These are phyloP conservation scores for Drosophila novamexicana DNA, from an alignment of 1,140 invertebrate genomes.

Conservation along the genomic window DNA sequence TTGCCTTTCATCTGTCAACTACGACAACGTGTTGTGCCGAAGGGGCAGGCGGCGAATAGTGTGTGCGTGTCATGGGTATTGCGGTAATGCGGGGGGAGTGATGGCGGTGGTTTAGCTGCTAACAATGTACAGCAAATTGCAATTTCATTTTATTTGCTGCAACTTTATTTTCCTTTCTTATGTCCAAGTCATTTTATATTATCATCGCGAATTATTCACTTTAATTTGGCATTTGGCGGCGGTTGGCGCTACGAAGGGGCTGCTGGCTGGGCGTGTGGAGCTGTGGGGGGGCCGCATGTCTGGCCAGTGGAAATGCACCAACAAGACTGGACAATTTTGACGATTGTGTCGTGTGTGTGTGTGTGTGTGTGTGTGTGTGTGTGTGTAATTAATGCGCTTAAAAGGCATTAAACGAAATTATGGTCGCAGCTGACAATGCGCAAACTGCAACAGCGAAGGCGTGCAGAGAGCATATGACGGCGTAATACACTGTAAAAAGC, in stretches of 20 bases:
- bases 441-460: background rate
- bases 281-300: background rate
- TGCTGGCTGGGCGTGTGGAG: background rate
- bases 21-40: background rate
- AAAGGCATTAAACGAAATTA: slow-evolving; percentile 37
- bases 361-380: slow-evolving; percentile 6
- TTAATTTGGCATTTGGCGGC: slow-evolving; percentile 12
- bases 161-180: slow-evolving; percentile 9
- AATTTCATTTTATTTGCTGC: slow-evolving; percentile 38
- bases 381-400: slow-evolving; percentile 40
- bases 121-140: slow-evolving; percentile 24
- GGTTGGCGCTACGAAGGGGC: background rate
- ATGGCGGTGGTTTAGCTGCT: background rate
- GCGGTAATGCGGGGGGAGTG: too few species aligned
- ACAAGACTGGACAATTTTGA: background rate
- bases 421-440: slow-evolving; percentile 17
- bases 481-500: background rate
- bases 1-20: slow-evolving; percentile 29
- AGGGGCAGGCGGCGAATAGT: too few species aligned
- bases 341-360: background rate
- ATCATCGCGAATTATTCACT: slow-evolving; percentile 34
- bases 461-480: background rate
- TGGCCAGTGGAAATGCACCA: background rate
- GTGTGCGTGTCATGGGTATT: too few species aligned
- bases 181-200: slow-evolving; percentile 26